Percentiles rank a stretch among this genome's conserved stretches.
Evolutionary conservation across 2,113 vertebrate species (phyloP).

Genomic region (Hemibagrus wyckioides): DNA sequence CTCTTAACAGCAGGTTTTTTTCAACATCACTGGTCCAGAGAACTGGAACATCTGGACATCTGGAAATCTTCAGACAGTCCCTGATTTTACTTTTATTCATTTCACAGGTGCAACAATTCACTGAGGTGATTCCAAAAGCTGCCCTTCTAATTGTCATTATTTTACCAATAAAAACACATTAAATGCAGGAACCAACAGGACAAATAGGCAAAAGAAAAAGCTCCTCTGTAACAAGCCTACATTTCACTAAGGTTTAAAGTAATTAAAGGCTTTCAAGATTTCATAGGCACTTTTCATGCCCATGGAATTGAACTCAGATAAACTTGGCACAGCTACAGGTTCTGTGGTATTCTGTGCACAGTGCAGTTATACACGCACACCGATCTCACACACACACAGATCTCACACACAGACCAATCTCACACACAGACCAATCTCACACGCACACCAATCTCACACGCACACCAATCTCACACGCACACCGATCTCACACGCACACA

Average conservation of each 20-base stretch:
- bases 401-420: too few species aligned
- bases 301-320: conserved; percentile 12
- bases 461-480: too few species aligned
- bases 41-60: too few species aligned
- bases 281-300: conserved; percentile 9
- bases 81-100: conserved; percentile 26
- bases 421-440: too few species aligned
- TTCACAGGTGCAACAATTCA: conserved; percentile 23
- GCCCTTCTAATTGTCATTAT: conserved; percentile 24
- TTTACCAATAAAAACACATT: conserved; percentile 25
- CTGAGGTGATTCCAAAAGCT: conserved; percentile 19
- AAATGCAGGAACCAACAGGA: neutral
- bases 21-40: conserved; percentile 4
- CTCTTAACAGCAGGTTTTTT: conserved; percentile 23
- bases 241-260: conserved; percentile 43
- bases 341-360: neutral
- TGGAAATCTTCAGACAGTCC: conserved; percentile 34
- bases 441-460: neutral
- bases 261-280: conserved; percentile 53
- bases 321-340: neutral
- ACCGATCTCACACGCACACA: neutral
- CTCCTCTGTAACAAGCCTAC: neutral
- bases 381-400: too few species aligned
- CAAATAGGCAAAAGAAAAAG: conserved; percentile 7
- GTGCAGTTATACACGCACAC: neutral